Base-by-base conservation (phyloP, 2,797 vertebrate genomes). In the Xenops minutus region DNA sequence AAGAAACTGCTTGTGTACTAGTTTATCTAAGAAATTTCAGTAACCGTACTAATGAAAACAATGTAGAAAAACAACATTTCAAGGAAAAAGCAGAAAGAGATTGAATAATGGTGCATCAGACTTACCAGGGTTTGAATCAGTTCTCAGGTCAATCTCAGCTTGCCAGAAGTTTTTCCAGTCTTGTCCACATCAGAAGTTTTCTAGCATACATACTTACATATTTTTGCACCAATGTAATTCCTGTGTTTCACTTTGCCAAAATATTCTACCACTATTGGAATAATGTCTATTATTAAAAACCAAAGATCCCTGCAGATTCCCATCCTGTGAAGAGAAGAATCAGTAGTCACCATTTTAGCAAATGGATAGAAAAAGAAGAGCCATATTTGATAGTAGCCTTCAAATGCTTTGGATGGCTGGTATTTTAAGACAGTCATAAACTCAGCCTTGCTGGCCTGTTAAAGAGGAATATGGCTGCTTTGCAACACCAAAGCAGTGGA, bases 401-500 rank as follows among this genome's bases (percentile, higher is more conserved):
- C 49, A 62, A 75, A 64, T 61, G 46, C 12, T 92, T 82, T 91
- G 23, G 1, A 41, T 41, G 61, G 34, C n/a, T 95, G 51, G 24
- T 76, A 52, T 88, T 95, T 91, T 89, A 96, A 92, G 41, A 52
- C 51, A 75, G 68, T 58, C 89, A 89, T 91, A 95, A 95, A 88
- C 91, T 69, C 85, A 94, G 76, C 61, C 92, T 91, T 85, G 21
- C 48, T 89, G 81, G 81, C 78, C 76, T 88, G 85, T 84, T 86
- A 78, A 92, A 93, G 79, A 89, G 44, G 87, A 89, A 79, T 92
- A 95, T 84, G 87, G 79, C 73, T 96, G 92, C 87, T 93, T 84
- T 92, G 93, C 92, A 93, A 88, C 87, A 94, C 93, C 96, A 95
- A 95, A 94, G 91, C 76, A 79, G 79, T 84, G 89, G 85, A 95